Base-by-base conservation (phyloP, 2,797 vertebrate genomes). In the Melanogrammus aeglefinus region DNA sequence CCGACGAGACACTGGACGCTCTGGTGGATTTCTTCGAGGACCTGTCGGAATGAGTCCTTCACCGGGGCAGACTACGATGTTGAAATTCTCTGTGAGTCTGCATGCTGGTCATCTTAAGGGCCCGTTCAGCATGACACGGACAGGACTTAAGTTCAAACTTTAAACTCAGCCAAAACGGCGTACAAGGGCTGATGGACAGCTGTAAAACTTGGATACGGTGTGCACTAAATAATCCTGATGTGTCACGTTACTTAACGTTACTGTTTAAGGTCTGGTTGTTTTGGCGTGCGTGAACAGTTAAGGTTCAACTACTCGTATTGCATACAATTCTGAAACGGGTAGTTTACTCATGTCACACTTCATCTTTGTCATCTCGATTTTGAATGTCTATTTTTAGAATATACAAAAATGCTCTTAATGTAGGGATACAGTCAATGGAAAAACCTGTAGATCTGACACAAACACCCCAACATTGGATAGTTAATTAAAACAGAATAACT, bases 1-100 rank as follows among this genome's bases (percentile, higher is more conserved):
- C 94, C 0, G 96, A 97, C 38, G 96, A 97, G 87, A 98, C 98
- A 0, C 78, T 99, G 85, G 96, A 97, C 18, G 92, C 95, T 10
- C 87, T 99, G 81, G 92, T 96, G 8, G 97, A 97, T 57, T 98
- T 95, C 90, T 97, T 99, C 88, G 98, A 99, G 85, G 97, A 99
- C 85, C 92, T 99, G 13, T 89, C 88, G 41, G 96, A 99, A n/a
- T 51, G 92, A 96, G 73, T 85, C 90, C 29, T 95, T 95, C 81
- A 96, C 95, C 1, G 91, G 91, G 24, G 74, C 94, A 13, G 97
- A 99, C 72, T 98, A 95, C 1, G 97, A 99, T 69, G 96, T 97
- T 8, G 91, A 95, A 33, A n/a, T 96, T 96, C 89, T 93, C 95
- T 90, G 97, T 98, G 94, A 92, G 90, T 89, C 72, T 31, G 3